These are phyloP conservation scores for Solen grandis DNA, from an alignment of 1,140 invertebrate genomes.

Conservation along the genomic window DNA sequence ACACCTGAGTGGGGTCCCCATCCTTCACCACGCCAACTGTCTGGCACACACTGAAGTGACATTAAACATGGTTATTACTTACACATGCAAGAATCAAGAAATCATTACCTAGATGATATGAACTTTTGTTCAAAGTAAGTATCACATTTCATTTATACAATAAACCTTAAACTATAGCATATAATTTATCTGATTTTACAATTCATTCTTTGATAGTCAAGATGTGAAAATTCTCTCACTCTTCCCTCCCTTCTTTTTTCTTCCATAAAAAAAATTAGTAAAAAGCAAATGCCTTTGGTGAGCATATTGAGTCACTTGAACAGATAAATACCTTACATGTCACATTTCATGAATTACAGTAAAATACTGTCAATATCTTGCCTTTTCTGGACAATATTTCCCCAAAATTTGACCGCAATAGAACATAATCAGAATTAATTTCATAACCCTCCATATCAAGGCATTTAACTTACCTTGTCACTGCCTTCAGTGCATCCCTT, in stretches of 20 bases:
- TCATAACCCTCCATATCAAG: too few species aligned
- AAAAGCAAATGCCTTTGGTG: too few species aligned
- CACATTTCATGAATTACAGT: too few species aligned
- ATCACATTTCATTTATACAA: not conserved
- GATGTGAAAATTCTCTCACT: not conserved
- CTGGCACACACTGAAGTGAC: slow-evolving; percentile 83
- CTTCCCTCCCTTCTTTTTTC: too few species aligned
- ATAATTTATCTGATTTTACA: not conserved
- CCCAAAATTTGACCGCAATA: too few species aligned
- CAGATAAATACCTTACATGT: too few species aligned
- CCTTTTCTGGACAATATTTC: too few species aligned
- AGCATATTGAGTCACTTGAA: too few species aligned
- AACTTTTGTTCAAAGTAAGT: not conserved
- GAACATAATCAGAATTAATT: too few species aligned
- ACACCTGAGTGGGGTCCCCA: slow-evolving; percentile 55
- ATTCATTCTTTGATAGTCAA: not conserved
- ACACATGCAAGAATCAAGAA: not conserved
- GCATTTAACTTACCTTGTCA: slow-evolving; percentile 82
- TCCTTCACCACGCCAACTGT: slow-evolving; percentile 83
- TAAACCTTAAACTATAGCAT: not conserved
- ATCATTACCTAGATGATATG: not conserved
- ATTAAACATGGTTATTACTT: not conserved
- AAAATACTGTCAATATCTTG: too few species aligned
- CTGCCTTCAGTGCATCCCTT: slow-evolving; percentile 89
- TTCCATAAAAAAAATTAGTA: too few species aligned